Conservation (phyloP, 1,140 invertebrate species). For the Oryctes rhinoceros region DNA sequence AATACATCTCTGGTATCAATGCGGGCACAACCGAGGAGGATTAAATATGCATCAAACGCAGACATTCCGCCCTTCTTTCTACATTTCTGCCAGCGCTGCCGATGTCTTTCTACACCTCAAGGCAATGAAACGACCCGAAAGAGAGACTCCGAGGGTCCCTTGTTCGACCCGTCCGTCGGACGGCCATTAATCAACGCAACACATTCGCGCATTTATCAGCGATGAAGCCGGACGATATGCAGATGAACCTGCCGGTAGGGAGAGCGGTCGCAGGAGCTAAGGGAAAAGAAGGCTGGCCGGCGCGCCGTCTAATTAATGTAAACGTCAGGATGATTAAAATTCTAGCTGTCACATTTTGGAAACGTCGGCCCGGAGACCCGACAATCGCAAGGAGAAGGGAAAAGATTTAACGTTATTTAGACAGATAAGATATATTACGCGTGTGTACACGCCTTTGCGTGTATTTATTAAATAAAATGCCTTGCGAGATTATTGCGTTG, state of each 20-base stretch:
- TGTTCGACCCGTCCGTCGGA: not conserved
- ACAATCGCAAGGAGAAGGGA: not conserved
- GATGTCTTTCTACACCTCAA: not conserved
- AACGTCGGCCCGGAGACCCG: not conserved
- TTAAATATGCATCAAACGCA: too few relatives aligned
- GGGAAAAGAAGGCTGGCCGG: slow-evolving; percentile 6
- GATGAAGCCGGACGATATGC: slow-evolving; percentile 4
- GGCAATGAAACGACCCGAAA: not conserved
- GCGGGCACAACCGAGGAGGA: too few relatives aligned
- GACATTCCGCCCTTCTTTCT: not conserved
- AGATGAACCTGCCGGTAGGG: not conserved
- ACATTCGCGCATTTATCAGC: slow-evolving; percentile 18
- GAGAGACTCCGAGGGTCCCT: not conserved
- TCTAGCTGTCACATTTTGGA: slow-evolving; percentile 8
- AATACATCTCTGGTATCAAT: too few relatives aligned
- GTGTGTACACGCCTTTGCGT: too few relatives aligned
- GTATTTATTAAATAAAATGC: too few relatives aligned
- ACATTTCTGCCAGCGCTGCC: not conserved
- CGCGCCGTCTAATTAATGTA: slow-evolving; percentile 8
- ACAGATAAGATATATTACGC: not conserved
- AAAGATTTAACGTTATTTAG: not conserved
- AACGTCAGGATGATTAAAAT: slow-evolving; percentile 18
- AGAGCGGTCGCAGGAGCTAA: not conserved
- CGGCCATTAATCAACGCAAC: slow-evolving; percentile 4
- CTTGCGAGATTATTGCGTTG: too few relatives aligned